A percentile compares a stretch with the other conserved stretches of the same genome.
These are phyloP conservation scores for Orcinus orca DNA, from an alignment of 2,113 vertebrate species.

Conservation along the genomic window DNA sequence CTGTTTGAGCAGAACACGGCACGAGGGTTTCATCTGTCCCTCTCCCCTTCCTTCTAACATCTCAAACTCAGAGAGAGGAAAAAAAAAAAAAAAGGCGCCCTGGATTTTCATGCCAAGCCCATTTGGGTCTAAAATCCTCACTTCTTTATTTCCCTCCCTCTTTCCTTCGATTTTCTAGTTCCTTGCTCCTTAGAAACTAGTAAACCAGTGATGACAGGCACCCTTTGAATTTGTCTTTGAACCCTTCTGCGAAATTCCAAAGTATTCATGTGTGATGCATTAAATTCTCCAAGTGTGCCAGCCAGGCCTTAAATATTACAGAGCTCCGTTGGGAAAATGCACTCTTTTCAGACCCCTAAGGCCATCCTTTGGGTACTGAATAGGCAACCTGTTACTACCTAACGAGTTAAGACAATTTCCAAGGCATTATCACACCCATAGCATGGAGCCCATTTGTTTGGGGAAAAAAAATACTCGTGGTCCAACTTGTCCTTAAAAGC, in stretches of 20 bases:
- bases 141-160: neutral
- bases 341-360: neutral
- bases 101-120: neutral
- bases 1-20: slow-evolving; percentile 77
- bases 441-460: neutral
- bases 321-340: neutral
- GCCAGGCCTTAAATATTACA: neutral
- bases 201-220: neutral
- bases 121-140: neutral
- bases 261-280: neutral
- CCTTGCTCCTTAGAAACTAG: neutral
- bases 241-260: neutral
- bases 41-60: slow-evolving; percentile 59
- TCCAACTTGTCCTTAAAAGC: neutral
- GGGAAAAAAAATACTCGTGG: neutral
- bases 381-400: neutral
- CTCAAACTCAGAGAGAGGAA: neutral
- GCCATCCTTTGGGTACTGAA: neutral
- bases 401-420: neutral
- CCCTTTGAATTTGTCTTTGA: neutral
- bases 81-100: neutral
- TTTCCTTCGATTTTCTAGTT: neutral
- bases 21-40: slow-evolving; percentile 59
- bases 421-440: neutral
- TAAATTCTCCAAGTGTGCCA: neutral